Evolutionary conservation across 2,888 invertebrate species (phyloP).

Genomic region (Frankliniella fusca): DNA sequence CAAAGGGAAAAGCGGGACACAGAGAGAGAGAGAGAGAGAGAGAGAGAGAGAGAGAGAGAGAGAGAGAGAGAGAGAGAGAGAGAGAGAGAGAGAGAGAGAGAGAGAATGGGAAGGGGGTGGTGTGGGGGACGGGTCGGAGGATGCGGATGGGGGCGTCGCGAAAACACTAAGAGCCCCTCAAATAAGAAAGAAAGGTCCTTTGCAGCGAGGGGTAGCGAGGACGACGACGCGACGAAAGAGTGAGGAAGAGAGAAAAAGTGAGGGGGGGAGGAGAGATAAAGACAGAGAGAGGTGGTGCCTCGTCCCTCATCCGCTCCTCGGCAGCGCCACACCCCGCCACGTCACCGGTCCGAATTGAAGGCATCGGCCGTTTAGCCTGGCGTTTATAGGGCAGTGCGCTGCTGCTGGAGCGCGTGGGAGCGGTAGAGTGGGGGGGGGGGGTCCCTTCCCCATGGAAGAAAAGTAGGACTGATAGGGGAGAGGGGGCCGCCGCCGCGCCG

Average conservation of each 20-base stretch:
- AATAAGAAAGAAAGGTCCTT: not conserved
- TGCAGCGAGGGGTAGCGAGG: not conserved
- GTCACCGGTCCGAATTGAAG: not conserved
- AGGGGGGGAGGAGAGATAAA: too few species aligned
- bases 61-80: not conserved
- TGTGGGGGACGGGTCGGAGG: not conserved
- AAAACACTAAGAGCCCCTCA: slow-evolving; percentile 12
- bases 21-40: not conserved
- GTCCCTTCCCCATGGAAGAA: not conserved
- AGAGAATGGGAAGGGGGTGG: too few species aligned
- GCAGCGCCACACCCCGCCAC: too few species aligned
- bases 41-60: not conserved
- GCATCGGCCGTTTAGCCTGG: slow-evolving; percentile 9
- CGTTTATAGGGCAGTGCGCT: slow-evolving; percentile 4
- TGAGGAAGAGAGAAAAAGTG: too few species aligned
- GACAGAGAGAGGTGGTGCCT: too few species aligned
- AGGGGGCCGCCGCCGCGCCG: not conserved
- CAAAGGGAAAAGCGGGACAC: not conserved
- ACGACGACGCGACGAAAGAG: too few species aligned
- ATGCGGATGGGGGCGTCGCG: not conserved
- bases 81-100: not conserved
- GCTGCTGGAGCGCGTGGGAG: not conserved
- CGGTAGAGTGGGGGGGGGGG: not conserved
- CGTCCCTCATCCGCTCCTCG: too few species aligned
- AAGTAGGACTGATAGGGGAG: slow-evolving; percentile 1